Base-by-base conservation (phyloP, 2,888 invertebrate species). In the Stegophylla sp. region DNA sequence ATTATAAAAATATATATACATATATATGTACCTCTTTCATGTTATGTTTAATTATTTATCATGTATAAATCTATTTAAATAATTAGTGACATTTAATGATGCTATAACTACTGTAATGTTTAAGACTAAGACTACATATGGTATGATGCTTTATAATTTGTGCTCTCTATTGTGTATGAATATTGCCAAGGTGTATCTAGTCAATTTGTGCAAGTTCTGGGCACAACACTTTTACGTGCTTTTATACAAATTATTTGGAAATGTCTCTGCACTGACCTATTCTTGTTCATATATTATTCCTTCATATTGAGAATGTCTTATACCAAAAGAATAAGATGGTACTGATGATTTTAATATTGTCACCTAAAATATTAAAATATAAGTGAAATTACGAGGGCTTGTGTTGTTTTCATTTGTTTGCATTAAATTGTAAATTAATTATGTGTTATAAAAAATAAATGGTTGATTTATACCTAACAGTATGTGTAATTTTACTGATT, bases 281-380 rank as follows among this genome's bases (percentile, higher is more conserved):
- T 79, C 69, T 79, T 76, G 76, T 76, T 79, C 79, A 17, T 79
- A 79, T 69, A 79, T 79, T 20, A 79, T 88, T 66, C 92, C 92
- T 85, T 89, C 88, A 85, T 92, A 91, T 26, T 91, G 92, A 17
- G 94, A 95, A 87, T 95, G 95, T 86, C 92, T 93, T 85, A 95
- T 95, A 84, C 95, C 95, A 85, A 95, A 95, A 83, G 93, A 93
- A 85, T 92, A 91, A 45, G 92, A 90, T 82, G 91, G 91, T 83
- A 79, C 79, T 17, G 79, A 79, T 0, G 79, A 51, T 71, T 79
- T 79, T 79, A 79, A 48, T 48, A 66, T 71, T 71, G 79, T 79
- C 79, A 61, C 79, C 79, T 79, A 79, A 41, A 79, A 79, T 28
- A 17, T 53, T 64, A 20, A 69, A 72, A 51, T 3, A 23, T 51